phyloP scores from a whole-genome alignment of 1,140 invertebrate genomes.

The Oncopodura yosiiana region DNA sequence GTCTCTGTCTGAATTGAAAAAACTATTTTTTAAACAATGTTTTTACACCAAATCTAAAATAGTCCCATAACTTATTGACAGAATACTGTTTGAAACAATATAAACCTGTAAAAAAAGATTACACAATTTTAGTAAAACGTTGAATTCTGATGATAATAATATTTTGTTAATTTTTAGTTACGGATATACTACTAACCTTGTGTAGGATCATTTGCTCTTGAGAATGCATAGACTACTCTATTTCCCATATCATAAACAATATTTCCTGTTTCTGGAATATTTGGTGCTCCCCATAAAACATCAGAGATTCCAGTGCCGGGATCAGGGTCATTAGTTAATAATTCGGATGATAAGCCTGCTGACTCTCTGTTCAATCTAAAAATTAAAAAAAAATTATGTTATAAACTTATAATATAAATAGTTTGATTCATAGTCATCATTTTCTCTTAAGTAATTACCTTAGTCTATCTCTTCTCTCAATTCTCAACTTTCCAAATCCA shows the following conservation, averaged over 20 bases:
- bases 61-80: slow-evolving; percentile 35
- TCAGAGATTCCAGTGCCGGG: slow-evolving; percentile 30
- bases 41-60: slow-evolving; percentile 29
- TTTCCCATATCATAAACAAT: slow-evolving; percentile 33
- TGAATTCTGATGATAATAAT: not conserved
- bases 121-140: not conserved
- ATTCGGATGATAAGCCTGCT: slow-evolving; percentile 11
- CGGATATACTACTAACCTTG: slow-evolving; percentile 11
- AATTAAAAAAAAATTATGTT: not conserved
- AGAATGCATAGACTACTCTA: slow-evolving; percentile 29
- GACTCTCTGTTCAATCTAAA: not conserved
- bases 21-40: slow-evolving; percentile 27
- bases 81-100: slow-evolving; percentile 36
- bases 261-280: slow-evolving; percentile 33
- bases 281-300: slow-evolving; percentile 25
- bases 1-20: not conserved
- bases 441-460: too few relatives aligned
- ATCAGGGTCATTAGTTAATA: slow-evolving; percentile 30
- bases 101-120: slow-evolving; percentile 19
- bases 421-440: not conserved
- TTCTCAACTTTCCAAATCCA: slow-evolving; percentile 28
- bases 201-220: slow-evolving; percentile 31
- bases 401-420: not conserved
- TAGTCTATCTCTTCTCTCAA: slow-evolving; percentile 14
- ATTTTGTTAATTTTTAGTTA: not conserved